Evolutionary conservation across 2,888 invertebrate species (phyloP).

Genomic region (Pecten maximus): DNA sequence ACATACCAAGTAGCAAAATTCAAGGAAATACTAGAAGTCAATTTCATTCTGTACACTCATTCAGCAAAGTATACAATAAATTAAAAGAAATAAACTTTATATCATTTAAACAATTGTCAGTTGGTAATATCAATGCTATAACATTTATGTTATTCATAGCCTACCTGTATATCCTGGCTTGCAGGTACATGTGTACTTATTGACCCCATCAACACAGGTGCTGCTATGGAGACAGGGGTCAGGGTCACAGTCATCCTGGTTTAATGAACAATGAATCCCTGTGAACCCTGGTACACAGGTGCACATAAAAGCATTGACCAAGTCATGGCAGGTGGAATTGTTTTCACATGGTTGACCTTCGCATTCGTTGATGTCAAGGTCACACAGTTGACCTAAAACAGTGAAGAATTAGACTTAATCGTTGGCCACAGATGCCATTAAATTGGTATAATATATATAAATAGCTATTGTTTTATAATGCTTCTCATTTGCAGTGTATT

Average conservation of each 20-base stretch:
- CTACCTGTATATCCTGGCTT: constrained; percentile 60
- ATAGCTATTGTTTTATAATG: too few relatives aligned
- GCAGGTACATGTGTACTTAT: constrained; percentile 59
- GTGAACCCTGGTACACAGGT: constrained; percentile 72
- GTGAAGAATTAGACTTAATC: background rate
- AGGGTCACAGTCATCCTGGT: constrained; percentile 63
- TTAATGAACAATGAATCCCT: constrained; percentile 64
- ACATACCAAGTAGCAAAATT: too few relatives aligned
- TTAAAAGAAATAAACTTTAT: too few relatives aligned
- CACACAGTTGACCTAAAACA: constrained; percentile 59
- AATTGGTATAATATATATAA: too few relatives aligned
- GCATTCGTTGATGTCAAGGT: constrained; percentile 64
- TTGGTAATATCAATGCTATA: too few relatives aligned
- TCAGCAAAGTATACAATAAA: too few relatives aligned
- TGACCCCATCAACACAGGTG: constrained; percentile 60
- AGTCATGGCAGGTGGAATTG: constrained; percentile 68
- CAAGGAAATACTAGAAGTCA: too few relatives aligned
- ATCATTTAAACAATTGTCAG: too few relatives aligned
- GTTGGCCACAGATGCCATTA: too few relatives aligned
- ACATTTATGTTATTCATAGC: too few relatives aligned
- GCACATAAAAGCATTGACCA: constrained; percentile 70
- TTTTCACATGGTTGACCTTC: constrained; percentile 64
- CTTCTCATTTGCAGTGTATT: background rate
- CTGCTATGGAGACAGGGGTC: constrained; percentile 61
- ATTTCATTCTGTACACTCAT: too few relatives aligned